Evolutionary conservation across 2,888 invertebrate genomes (phyloP).

Genomic region (Lagria hirta): DNA sequence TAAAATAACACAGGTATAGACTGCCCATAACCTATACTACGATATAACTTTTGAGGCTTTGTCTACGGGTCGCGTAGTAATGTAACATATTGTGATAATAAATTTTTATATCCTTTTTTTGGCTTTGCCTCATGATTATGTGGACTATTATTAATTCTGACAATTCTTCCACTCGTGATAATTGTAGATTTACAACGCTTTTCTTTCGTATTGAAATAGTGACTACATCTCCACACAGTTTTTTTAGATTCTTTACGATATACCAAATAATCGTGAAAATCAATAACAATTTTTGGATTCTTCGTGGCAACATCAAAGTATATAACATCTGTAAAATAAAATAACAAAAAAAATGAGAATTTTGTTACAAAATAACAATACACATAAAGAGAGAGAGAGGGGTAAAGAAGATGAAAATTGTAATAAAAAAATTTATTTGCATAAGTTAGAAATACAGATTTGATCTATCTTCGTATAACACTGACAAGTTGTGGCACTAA

Average conservation of each 20-base stretch:
- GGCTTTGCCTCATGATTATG: conserved; percentile 40
- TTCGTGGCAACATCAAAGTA: conserved; percentile 43
- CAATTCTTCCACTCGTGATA: conserved; percentile 39
- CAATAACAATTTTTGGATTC: conserved; percentile 43
- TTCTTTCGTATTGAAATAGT: conserved; percentile 38
- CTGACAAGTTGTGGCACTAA: conserved; percentile 31
- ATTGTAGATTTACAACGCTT: conserved; percentile 42
- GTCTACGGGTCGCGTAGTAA: conserved; percentile 32
- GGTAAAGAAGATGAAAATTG: no score
- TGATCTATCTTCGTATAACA: conserved; percentile 9
- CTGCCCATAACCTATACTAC: no score
- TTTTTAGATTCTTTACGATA: conserved; percentile 38
- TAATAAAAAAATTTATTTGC: not conserved
- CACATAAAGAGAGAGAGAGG: not conserved
- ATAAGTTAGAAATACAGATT: no score
- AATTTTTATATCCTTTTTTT: conserved; percentile 34
- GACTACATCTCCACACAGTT: conserved; percentile 42
- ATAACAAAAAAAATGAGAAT: conserved; percentile 1
- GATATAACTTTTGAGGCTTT: no score
- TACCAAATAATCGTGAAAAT: conserved; percentile 39
- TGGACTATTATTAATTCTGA: conserved; percentile 36
- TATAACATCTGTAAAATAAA: conserved; percentile 39
- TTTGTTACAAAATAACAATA: not conserved
- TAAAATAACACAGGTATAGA: no score
- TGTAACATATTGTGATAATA: conserved; percentile 38